A percentile compares a stretch with the other conserved stretches of the same genome.
Conservation (phyloP, 2,797 vertebrate species). For the Cynopterus sphinx region DNA sequence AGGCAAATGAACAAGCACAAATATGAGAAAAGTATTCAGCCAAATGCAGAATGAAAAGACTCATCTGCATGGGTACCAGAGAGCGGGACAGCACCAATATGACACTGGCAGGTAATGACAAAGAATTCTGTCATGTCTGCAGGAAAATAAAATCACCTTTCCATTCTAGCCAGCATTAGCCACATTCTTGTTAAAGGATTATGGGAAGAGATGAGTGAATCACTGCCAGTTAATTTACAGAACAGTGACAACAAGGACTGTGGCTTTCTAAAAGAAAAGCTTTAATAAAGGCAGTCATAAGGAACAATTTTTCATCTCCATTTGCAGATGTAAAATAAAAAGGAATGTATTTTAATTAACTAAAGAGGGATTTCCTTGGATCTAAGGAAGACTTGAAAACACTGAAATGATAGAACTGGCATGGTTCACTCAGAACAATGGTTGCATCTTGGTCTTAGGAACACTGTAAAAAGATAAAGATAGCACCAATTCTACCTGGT, state of each 20-base stretch:
- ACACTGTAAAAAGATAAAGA: slow-evolving; percentile 3
- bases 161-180: background rate
- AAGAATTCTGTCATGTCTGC: fast-evolving
- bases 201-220: background rate
- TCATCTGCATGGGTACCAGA: background rate
- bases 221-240: background rate
- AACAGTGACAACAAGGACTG: background rate
- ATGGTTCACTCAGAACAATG: background rate
- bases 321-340: background rate
- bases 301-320: background rate
- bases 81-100: fast-evolving
- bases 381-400: background rate
- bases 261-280: background rate
- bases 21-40: background rate
- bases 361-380: background rate
- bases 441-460: background rate
- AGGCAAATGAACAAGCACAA: background rate
- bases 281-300: background rate
- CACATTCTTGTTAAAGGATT: slow-evolving; percentile 41
- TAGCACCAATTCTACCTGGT: background rate
- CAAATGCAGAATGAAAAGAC: background rate
- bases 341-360: background rate
- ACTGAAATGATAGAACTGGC: background rate
- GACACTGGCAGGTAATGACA: background rate
- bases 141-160: background rate